These are phyloP conservation scores for Glyphotaelius pellucidus DNA, from an alignment of 2,888 invertebrate species.

Conservation along the genomic window DNA sequence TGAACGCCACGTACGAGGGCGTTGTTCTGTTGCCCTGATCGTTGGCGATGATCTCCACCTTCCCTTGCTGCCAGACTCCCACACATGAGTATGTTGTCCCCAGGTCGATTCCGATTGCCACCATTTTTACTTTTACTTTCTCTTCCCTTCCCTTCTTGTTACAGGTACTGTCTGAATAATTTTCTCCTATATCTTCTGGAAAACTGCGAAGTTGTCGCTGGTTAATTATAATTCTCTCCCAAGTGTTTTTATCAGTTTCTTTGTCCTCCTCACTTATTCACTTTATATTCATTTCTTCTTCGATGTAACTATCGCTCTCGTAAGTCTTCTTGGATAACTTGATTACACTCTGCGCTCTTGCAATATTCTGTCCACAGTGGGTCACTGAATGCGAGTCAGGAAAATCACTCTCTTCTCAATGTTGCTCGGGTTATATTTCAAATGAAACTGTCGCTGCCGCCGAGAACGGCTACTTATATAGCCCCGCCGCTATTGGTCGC, in stretches of 20 bases:
- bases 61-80: conserved; percentile 88
- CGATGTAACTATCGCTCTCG: background rate
- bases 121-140: conserved; percentile 39
- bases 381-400: background rate
- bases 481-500: conserved; percentile 39
- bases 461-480: conserved; percentile 40
- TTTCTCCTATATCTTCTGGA: background rate
- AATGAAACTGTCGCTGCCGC: conserved; percentile 49
- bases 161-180: conserved; percentile 81
- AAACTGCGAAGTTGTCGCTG: background rate
- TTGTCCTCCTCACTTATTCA: too few relatives aligned
- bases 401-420: background rate
- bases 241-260: too few relatives aligned
- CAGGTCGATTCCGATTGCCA: conserved; percentile 87
- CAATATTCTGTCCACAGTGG: background rate
- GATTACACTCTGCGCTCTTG: background rate
- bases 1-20: conserved; percentile 92
- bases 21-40: conserved; percentile 93
- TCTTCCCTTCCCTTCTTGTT: background rate
- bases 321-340: background rate
- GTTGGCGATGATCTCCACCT: conserved; percentile 87
- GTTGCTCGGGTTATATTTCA: conserved; percentile 17
- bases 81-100: conserved; percentile 94
- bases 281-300: too few relatives aligned
- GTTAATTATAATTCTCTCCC: too few relatives aligned